Percentiles rank a stretch among this genome's conserved stretches.
phyloP scores from a whole-genome alignment of 2,113 vertebrate species.

The Sinocyclocheilus anophthalmus region DNA sequence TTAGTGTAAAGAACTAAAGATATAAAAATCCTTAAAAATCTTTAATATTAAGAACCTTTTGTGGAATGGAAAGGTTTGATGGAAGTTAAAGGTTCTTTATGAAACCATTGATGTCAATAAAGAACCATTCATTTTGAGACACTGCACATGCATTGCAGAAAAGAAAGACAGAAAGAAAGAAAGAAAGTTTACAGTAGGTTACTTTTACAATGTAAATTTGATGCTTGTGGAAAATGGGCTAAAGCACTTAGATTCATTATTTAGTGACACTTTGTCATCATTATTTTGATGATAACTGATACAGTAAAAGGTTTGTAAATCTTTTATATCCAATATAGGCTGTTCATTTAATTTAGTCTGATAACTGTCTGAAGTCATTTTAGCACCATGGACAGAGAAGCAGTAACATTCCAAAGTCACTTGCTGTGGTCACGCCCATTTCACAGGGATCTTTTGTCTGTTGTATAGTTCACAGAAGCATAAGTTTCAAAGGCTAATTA shows the following conservation, averaged over 20 bases:
- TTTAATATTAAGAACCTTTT: neutral
- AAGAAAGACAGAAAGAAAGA: neutral
- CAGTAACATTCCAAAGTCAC: neutral
- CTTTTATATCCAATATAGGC: neutral
- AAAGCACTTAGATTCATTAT: neutral
- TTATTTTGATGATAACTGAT: neutral
- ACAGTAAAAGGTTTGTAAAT: neutral
- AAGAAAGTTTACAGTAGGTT: neutral
- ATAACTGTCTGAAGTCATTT: conserved; percentile 45
- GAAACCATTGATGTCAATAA: neutral
- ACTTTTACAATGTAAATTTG: neutral
- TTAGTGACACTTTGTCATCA: neutral
- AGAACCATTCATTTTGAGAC: neutral
- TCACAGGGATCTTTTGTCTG: neutral
- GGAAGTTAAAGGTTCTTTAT: no score
- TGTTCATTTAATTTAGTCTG: neutral
- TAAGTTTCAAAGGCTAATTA: neutral
- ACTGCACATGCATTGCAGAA: neutral
- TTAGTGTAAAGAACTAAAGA: no score
- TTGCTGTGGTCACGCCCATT: conserved; percentile 6
- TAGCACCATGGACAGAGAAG: conserved; percentile 82
- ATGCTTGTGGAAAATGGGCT: neutral
- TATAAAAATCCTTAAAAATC: no score
- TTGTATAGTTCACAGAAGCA: neutral
- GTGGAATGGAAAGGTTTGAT: neutral